These are phyloP conservation scores for Aphis craccivora DNA, from an alignment of 1,140 invertebrate genomes.

Conservation along the genomic window DNA sequence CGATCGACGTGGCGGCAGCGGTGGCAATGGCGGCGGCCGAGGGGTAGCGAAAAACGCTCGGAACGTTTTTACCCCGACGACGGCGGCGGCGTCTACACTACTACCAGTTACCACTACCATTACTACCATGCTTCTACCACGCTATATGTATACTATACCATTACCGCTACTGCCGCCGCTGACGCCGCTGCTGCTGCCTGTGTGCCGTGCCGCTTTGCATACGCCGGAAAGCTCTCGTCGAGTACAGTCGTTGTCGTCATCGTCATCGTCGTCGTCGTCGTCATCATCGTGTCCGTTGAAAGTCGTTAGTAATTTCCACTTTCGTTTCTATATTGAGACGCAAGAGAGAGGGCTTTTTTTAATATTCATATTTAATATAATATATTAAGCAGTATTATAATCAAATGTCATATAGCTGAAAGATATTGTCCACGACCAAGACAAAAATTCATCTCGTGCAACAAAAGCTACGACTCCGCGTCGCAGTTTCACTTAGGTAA, in stretches of 20 bases:
- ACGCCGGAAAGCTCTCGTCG: slow-evolving; percentile 43
- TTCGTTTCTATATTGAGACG: neutral
- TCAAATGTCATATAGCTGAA: neutral
- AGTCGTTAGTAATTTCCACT: neutral
- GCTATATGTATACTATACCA: neutral
- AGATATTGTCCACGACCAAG: neutral
- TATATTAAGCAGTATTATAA: neutral
- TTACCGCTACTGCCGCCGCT: neutral
- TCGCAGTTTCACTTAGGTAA: neutral
- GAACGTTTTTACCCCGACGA: slow-evolving; percentile 15
- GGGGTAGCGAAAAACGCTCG: slow-evolving; percentile 54
- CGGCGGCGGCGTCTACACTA: neutral
- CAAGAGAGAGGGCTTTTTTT: neutral
- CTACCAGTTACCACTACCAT: slow-evolving; percentile 12
- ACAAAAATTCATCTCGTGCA: neutral
- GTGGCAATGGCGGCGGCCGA: neutral
- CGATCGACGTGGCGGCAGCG: slow-evolving; percentile 21
- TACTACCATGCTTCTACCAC: neutral
- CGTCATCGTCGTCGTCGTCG: neutral
- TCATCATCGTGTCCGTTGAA: neutral
- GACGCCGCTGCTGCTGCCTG: neutral
- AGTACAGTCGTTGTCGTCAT: slow-evolving; percentile 16
- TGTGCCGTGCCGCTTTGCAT: slow-evolving; percentile 22
- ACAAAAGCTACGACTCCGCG: neutral
- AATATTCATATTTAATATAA: neutral